phyloP scores from a whole-genome alignment of 1,140 invertebrate genomes.

The Glossosoma conforme region DNA sequence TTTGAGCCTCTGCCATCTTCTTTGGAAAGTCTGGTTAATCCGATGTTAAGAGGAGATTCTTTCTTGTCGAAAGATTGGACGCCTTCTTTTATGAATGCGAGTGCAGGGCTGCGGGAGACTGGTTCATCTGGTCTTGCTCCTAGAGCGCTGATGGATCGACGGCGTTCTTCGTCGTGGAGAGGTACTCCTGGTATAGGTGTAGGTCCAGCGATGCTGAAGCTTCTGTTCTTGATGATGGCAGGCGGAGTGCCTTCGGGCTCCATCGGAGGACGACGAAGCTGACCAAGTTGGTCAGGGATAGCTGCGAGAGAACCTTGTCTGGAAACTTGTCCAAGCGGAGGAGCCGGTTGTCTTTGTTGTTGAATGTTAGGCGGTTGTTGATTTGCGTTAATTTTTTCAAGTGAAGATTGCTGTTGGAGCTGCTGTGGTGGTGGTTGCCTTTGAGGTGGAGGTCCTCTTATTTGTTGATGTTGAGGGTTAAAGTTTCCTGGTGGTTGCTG shows the following conservation, averaged over 20 bases:
- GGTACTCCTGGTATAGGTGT: slow-evolving; percentile 41
- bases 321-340: slow-evolving; percentile 34
- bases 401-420: slow-evolving; percentile 20
- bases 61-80: slow-evolving; percentile 25
- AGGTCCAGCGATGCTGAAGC: slow-evolving; percentile 48
- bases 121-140: slow-evolving; percentile 42
- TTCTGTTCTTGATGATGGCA: slow-evolving; percentile 42
- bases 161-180: slow-evolving; percentile 44
- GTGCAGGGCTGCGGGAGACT: slow-evolving; percentile 37
- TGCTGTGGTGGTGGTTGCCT: slow-evolving; percentile 32
- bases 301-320: slow-evolving; percentile 41
- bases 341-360: slow-evolving; percentile 25
- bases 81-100: slow-evolving; percentile 47
- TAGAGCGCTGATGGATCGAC: slow-evolving; percentile 44
- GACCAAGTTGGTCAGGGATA: slow-evolving; percentile 4
- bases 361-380: slow-evolving; percentile 19
- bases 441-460: slow-evolving; percentile 7
- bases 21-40: slow-evolving; percentile 26
- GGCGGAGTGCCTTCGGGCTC: slow-evolving; percentile 28
- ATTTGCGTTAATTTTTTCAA: slow-evolving; percentile 3
- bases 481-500: slow-evolving; percentile 34
- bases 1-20: slow-evolving; percentile 35
- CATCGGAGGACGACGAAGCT: slow-evolving; percentile 12
- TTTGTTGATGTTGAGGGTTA: slow-evolving; percentile 21
- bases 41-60: slow-evolving; percentile 28